Percentiles rank a stretch among this genome's conserved stretches.
phyloP scores from a whole-genome alignment of 1,140 invertebrate genomes.

The Calliphora vicina region DNA sequence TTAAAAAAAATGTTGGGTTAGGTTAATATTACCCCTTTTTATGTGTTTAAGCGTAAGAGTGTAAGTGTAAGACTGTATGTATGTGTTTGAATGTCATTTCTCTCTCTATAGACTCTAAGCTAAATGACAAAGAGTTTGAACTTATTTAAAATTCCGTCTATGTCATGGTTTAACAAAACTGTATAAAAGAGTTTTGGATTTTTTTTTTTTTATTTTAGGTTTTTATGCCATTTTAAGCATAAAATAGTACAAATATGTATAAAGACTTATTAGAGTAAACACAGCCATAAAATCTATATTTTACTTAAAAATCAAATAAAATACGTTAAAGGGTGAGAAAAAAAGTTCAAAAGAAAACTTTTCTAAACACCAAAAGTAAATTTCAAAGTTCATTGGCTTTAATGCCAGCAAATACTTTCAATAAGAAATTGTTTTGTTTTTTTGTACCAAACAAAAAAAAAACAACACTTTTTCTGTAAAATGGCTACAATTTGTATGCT shows the following conservation, averaged over 20 bases:
- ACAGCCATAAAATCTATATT: neutral
- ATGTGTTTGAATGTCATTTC: neutral
- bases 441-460: too few relatives aligned
- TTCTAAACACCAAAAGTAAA: neutral
- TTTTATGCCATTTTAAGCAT: neutral
- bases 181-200: neutral
- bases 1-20: conserved; percentile 6
- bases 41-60: neutral
- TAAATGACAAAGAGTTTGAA: neutral
- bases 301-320: too few relatives aligned
- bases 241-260: neutral
- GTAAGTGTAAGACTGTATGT: too few relatives aligned
- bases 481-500: too few relatives aligned
- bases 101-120: neutral
- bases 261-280: neutral
- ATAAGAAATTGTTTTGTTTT: too few relatives aligned
- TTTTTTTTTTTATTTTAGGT: neutral
- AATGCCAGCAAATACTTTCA: neutral
- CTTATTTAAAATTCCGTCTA: neutral
- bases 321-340: too few relatives aligned
- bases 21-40: conserved; percentile 1
- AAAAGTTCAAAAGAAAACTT: too few relatives aligned
- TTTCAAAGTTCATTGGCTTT: neutral
- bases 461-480: too few relatives aligned
- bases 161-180: neutral